These are phyloP conservation scores for Drosophila cracens DNA, from an alignment of 2,888 invertebrate genomes.

Conservation along the genomic window DNA sequence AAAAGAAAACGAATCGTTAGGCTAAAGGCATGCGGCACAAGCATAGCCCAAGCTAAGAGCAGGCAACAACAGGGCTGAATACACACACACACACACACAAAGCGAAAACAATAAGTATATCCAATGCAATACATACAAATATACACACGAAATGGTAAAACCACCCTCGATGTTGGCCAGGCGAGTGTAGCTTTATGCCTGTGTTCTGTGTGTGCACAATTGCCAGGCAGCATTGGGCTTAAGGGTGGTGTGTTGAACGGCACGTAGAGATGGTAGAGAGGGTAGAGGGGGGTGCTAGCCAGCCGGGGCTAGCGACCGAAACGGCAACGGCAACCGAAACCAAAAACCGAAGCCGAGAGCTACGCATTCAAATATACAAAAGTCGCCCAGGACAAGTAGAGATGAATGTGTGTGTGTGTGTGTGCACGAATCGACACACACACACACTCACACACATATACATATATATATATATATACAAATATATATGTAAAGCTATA, in stretches of 20 bases:
- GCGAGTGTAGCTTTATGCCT: slow-evolving; percentile 36
- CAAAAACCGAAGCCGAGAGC: slow-evolving; percentile 53
- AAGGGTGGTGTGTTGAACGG: slow-evolving; percentile 10
- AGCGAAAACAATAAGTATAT: slow-evolving; percentile 47
- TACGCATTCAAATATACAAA: slow-evolving; percentile 64
- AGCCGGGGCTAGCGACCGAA: slow-evolving; percentile 16
- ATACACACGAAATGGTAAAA: slow-evolving; percentile 68
- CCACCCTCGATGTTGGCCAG: slow-evolving; percentile 59
- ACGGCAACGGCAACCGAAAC: slow-evolving; percentile 45
- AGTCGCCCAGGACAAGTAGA: slow-evolving; percentile 48
- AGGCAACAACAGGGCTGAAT: slow-evolving; percentile 29
- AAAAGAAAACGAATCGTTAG: slow-evolving; percentile 63
- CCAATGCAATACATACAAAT: slow-evolving; percentile 51
- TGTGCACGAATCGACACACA: slow-evolving; percentile 49
- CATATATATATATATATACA: slow-evolving; percentile 24
- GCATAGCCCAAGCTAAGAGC: slow-evolving; percentile 12
- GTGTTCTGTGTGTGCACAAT: slow-evolving; percentile 24
- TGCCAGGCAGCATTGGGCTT: slow-evolving; percentile 9
- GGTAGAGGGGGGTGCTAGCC: not conserved
- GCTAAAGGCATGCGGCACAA: slow-evolving; percentile 62
- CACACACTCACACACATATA: slow-evolving; percentile 18
- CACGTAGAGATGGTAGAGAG: not conserved
- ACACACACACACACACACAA: slow-evolving; percentile 28
- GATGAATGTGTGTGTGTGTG: slow-evolving; percentile 49
- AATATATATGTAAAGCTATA: slow-evolving; percentile 1